Percentiles rank a stretch among this genome's conserved stretches.
phyloP scores from a whole-genome alignment of 2,113 vertebrate species.

The Poecile atricapillus region DNA sequence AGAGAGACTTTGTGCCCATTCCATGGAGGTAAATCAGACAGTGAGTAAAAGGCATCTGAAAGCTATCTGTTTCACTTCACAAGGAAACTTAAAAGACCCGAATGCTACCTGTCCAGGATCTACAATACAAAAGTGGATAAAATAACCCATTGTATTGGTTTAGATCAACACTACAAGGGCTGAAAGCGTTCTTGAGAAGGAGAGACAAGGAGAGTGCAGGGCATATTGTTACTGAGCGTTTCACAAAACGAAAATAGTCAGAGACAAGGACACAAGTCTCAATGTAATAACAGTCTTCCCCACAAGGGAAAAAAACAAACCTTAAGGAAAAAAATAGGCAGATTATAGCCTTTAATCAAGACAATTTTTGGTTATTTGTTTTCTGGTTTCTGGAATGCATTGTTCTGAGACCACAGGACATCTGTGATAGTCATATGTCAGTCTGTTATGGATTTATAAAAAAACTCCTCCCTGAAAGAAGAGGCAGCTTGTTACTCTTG shows the following conservation, averaged over 20 bases:
- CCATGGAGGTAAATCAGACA: background rate
- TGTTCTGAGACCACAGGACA: background rate
- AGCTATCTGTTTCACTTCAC: background rate
- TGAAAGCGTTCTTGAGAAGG: background rate
- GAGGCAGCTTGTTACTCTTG: background rate
- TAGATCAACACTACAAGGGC: background rate
- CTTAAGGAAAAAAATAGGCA: background rate
- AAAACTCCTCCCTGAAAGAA: background rate
- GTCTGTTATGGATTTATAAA: background rate
- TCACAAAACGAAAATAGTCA: background rate
- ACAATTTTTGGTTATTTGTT: background rate
- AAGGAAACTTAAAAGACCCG: background rate
- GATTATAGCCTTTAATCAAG: background rate
- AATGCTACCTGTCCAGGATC: background rate
- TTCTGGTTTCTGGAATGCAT: background rate
- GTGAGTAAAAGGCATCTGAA: background rate
- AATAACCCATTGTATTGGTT: background rate
- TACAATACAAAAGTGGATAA: accelerated
- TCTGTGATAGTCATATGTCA: background rate
- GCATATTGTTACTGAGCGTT: background rate
- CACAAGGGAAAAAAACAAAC: background rate
- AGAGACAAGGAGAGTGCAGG: background rate
- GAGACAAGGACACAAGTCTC: background rate
- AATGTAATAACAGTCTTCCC: background rate
- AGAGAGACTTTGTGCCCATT: background rate